A percentile compares a stretch with the other conserved stretches of the same genome.
phyloP scores from a whole-genome alignment of 2,888 invertebrate genomes.

The Dorcus parallelipipedus region DNA sequence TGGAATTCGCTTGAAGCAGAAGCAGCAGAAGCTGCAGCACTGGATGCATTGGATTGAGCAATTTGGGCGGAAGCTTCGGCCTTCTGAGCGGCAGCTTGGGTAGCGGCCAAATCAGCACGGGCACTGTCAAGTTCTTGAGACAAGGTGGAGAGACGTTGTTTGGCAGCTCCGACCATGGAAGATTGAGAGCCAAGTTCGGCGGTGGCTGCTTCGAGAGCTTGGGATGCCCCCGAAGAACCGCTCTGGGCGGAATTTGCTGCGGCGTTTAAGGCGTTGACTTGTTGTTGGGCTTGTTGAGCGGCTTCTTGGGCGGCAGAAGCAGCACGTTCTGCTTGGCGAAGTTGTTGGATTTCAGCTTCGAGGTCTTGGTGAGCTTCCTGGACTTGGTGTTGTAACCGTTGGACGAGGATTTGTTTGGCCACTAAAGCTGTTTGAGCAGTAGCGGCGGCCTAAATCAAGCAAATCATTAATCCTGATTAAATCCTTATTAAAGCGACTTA shows the following conservation, averaged over 20 bases:
- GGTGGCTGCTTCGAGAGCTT: constrained; percentile 69
- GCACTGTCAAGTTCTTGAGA: constrained; percentile 68
- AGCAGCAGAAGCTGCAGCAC: constrained; percentile 50
- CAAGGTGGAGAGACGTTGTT: constrained; percentile 63
- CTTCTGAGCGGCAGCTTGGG: constrained; percentile 68
- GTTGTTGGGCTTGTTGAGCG: constrained; percentile 52
- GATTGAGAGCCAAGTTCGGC: constrained; percentile 71
- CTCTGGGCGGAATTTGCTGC: constrained; percentile 75
- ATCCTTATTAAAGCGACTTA: constrained; percentile 4
- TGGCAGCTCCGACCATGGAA: constrained; percentile 74
- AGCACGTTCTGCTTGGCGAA: constrained; percentile 70
- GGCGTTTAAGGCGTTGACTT: constrained; percentile 69
- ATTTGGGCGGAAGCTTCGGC: constrained; percentile 68
- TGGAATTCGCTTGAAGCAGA: constrained; percentile 7
- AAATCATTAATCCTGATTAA: neutral
- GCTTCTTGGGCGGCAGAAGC: constrained; percentile 71
- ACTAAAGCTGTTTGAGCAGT: constrained; percentile 64
- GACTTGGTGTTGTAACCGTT: constrained; percentile 68
- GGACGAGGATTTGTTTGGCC: constrained; percentile 57
- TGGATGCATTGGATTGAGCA: constrained; percentile 73
- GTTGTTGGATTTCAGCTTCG: constrained; percentile 68
- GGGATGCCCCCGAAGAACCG: constrained; percentile 70
- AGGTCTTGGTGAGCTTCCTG: constrained; percentile 66
- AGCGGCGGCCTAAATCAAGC: constrained; percentile 55
- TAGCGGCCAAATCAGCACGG: constrained; percentile 73